These are phyloP conservation scores for Brachycybe producta DNA, from an alignment of 2,888 invertebrate genomes.

Conservation along the genomic window DNA sequence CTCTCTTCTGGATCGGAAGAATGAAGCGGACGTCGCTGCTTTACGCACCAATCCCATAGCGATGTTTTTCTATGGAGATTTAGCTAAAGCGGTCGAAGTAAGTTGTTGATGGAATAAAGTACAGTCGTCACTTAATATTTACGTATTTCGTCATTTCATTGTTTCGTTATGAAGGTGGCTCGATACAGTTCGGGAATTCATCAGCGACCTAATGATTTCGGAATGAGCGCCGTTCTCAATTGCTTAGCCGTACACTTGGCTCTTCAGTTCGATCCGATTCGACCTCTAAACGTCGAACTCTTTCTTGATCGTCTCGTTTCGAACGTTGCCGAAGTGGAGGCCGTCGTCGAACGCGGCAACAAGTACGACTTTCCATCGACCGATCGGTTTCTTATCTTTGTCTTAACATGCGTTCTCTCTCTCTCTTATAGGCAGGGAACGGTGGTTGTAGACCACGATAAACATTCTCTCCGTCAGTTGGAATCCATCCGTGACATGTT, in stretches of 20 bases:
- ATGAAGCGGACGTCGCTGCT: slow-evolving; percentile 12
- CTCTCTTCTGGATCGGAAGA: neutral
- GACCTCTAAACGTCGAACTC: slow-evolving; percentile 12
- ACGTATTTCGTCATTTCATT: too few relatives aligned
- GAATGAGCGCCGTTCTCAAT: slow-evolving; percentile 13
- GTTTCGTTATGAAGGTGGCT: slow-evolving; percentile 16
- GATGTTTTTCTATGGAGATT: slow-evolving; percentile 18
- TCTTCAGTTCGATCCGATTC: slow-evolving; percentile 16
- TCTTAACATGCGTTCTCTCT: neutral
- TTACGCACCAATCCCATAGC: slow-evolving; percentile 16
- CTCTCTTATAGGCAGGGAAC: neutral
- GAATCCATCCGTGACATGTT: slow-evolving; percentile 11
- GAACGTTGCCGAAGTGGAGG: slow-evolving; percentile 13
- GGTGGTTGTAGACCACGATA: neutral
- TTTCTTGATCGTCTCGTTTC: slow-evolving; percentile 18
- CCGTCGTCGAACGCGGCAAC: neutral
- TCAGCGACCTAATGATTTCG: slow-evolving; percentile 9
- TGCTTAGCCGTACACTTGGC: slow-evolving; percentile 17
- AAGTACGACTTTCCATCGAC: neutral
- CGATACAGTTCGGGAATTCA: slow-evolving; percentile 10
- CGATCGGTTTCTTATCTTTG: too few relatives aligned
- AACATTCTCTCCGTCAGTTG: slow-evolving; percentile 2
- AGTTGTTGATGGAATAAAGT: too few relatives aligned
- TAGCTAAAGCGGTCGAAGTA: slow-evolving; percentile 18
- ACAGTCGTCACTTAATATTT: too few relatives aligned